These are phyloP conservation scores for Saimiri boliviensis DNA, from an alignment of 2,113 vertebrate genomes.

Conservation along the genomic window DNA sequence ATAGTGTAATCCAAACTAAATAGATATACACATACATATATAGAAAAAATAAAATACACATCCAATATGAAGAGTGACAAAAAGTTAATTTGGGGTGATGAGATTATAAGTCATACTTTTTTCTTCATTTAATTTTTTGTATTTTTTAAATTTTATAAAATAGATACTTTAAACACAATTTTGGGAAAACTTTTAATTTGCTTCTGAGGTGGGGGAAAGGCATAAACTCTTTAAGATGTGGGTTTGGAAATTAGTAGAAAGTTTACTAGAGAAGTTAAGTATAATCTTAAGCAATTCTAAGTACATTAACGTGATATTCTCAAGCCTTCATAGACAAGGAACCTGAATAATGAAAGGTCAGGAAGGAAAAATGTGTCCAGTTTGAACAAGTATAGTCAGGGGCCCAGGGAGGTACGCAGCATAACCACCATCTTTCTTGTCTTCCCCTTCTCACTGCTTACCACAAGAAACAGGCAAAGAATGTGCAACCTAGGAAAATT, in stretches of 20 bases:
- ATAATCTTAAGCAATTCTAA: constrained; percentile 15
- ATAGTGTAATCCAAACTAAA: background rate
- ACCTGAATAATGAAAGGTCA: background rate
- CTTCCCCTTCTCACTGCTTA: background rate
- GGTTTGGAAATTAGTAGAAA: background rate
- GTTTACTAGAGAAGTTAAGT: background rate
- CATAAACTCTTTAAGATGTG: constrained; percentile 8
- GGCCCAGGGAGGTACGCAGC: background rate
- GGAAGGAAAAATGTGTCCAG: background rate
- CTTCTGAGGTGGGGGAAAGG: background rate
- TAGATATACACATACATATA: background rate
- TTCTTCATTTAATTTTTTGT: background rate
- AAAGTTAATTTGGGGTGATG: background rate
- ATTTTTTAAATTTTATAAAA: background rate
- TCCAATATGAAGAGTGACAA: background rate
- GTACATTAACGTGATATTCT: background rate
- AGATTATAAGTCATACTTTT: background rate
- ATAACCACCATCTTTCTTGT: background rate
- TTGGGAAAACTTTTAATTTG: background rate
- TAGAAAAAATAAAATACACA: background rate
- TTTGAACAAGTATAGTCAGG: background rate
- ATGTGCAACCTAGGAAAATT: background rate
- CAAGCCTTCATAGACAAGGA: background rate
- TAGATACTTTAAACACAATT: background rate
- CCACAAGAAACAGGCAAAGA: background rate